phyloP scores from a whole-genome alignment of 2,113 vertebrate species.

The Martes martes region DNA sequence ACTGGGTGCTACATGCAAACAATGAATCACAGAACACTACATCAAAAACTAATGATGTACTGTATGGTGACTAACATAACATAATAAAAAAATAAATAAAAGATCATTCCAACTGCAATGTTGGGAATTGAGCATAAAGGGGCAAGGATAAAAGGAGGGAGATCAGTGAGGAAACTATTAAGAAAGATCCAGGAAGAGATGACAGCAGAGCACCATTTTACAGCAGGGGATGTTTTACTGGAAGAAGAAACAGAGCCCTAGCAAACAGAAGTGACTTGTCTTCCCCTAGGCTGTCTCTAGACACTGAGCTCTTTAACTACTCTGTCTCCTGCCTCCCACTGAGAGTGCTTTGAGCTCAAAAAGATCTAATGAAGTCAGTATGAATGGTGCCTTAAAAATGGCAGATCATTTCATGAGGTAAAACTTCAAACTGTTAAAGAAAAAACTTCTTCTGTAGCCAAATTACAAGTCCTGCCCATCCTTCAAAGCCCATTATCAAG shows the following conservation, averaged over 20 bases:
- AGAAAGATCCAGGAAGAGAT: neutral
- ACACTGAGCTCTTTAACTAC: neutral
- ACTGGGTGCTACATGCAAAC: too few species aligned
- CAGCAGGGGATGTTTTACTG: neutral
- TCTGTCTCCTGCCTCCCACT: neutral
- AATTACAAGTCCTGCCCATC: neutral
- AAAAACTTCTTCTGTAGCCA: neutral
- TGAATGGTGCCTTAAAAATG: neutral
- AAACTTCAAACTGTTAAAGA: neutral
- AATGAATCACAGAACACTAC: too few species aligned
- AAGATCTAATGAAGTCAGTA: neutral
- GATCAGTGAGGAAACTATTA: neutral
- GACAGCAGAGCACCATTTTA: too few species aligned
- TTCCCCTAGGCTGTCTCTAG: neutral
- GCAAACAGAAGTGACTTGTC: neutral
- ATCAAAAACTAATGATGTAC: too few species aligned
- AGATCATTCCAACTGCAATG: neutral
- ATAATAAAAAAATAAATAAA: neutral
- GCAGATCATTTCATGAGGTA: neutral
- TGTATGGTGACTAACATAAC: too few species aligned
- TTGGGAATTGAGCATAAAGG: neutral
- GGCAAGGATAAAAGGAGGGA: neutral
- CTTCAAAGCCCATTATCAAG: neutral
- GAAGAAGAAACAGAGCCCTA: neutral
- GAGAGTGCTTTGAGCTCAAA: neutral